phyloP scores from a whole-genome alignment of 2,113 vertebrate species.

The Beaufortia kweichowensis region DNA sequence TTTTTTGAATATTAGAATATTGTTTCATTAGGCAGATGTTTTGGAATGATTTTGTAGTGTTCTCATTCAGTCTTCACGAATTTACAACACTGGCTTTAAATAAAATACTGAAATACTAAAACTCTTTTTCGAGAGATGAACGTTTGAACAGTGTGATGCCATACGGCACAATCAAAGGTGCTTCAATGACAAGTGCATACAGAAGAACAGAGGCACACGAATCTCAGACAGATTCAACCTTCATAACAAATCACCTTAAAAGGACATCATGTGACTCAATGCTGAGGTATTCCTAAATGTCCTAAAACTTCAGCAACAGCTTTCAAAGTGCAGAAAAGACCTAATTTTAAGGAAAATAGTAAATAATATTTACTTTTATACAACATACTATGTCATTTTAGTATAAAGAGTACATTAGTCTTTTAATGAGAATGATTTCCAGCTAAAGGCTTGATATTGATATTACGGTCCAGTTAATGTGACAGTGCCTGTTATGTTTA shows the following conservation, averaged over 20 bases:
- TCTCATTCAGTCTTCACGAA: constrained; percentile 5
- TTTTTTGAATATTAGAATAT: neutral
- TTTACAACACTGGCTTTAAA: neutral
- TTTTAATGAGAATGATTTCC: constrained; percentile 13
- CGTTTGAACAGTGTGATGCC: neutral
- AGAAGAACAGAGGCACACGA: neutral
- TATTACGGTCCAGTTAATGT: no score
- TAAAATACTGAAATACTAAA: constrained; percentile 21
- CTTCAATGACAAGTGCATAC: constrained; percentile 50
- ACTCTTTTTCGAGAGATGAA: constrained; percentile 23
- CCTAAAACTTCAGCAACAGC: constrained; percentile 10
- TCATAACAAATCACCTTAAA: neutral
- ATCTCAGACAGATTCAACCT: constrained; percentile 2
- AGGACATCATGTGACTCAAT: constrained; percentile 7
- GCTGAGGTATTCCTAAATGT: neutral
- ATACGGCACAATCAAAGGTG: constrained; percentile 35
- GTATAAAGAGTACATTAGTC: constrained; percentile 14
- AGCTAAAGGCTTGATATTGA: neutral
- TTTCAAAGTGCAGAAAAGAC: constrained; percentile 17
- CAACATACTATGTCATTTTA: constrained; percentile 14
- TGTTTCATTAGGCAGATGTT: neutral
- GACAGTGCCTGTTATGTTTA: neutral
- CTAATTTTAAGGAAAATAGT: neutral
- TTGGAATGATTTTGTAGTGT: constrained; percentile 21
- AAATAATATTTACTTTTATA: neutral